Base-by-base conservation (phyloP, 2,888 invertebrate genomes). In the Lasius fuliginosus region DNA sequence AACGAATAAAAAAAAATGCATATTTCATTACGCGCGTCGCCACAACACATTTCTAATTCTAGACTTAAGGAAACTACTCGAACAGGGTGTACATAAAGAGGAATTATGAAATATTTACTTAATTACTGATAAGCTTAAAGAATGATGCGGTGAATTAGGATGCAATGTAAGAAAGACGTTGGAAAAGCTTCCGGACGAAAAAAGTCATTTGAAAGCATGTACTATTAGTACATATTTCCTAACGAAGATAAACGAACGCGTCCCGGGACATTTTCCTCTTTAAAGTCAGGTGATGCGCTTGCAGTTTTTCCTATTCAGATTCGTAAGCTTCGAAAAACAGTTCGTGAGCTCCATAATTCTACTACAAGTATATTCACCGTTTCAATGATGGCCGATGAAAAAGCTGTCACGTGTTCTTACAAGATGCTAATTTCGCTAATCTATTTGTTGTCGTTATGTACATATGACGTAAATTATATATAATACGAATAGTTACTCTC, bases 61-160 rank as follows among this genome's bases (percentile, higher is more conserved):
- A 89, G 90, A 60, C 64, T 88, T 90, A 86, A 85, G 85, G 60
- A 86, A 87, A 86, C 85, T 89, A 85, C 85, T 84, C 74, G 87
- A 93, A 94, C 94, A 94, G 94, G 94, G 95, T 94, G 94, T 94
- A 94, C 89, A 94, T 93, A 94, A 90, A 94, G 90, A 93, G 90
- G 92, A 92, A 92, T 91, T 92, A 94, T 90, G 90, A 94, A 69
- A 93, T 94, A 94, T 94, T 94, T 95, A 94, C 94, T 94, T 95
- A 94, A 95, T 93, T 94, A 94, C 86, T 89, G 90, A 91, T 94
- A 94, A 93, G 92, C 86, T 90, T 88, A 33, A 86, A 87, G n/a
- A 67, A 85, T 79, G 83, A 85, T 74, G 75, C 64, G 53, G 68
- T 75, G 85, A 67, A 82, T 68, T 69, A 69, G 71, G 46, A 46